Percentiles rank a stretch among this genome's conserved stretches.
Conservation (phyloP, 2,888 invertebrate species). For the Xestia rhomboidea region DNA sequence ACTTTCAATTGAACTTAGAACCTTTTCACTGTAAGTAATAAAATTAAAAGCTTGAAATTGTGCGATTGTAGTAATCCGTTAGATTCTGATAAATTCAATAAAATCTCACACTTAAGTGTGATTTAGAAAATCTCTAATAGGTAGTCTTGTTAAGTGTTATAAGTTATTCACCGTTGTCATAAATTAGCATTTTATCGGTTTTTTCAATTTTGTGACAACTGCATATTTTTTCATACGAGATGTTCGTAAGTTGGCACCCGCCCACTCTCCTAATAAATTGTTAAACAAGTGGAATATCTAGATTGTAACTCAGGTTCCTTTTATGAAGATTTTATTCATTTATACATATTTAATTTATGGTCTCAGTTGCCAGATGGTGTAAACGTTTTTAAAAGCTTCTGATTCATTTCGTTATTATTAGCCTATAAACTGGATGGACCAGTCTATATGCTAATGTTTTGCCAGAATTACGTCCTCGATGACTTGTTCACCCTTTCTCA, state of each 20-base stretch:
- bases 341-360: conserved; percentile 8
- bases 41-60: conserved; percentile 4
- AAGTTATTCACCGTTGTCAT: conserved; percentile 51
- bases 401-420: not conserved
- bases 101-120: conserved; percentile 32
- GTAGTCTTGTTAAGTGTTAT: conserved; percentile 34
- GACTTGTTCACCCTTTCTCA: not conserved
- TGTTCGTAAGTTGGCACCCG: conserved; percentile 14
- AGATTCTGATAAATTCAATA: conserved; percentile 19
- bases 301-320: conserved; percentile 11
- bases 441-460: not conserved
- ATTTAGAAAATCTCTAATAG: conserved; percentile 28
- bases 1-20: conserved; percentile 36
- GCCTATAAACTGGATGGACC: not conserved
- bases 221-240: conserved; percentile 28
- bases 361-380: not conserved
- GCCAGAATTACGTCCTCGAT: not conserved
- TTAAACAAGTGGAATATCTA: conserved; percentile 14
- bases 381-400: not conserved
- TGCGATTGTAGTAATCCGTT: conserved; percentile 35
- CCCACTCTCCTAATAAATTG: conserved; percentile 21
- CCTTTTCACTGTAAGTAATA: conserved; percentile 10
- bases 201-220: conserved; percentile 31
- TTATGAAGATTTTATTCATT: conserved; percentile 9
- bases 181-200: conserved; percentile 25